phyloP scores from a whole-genome alignment of 2,113 vertebrate genomes.

The Dendrocopos noguchii region DNA sequence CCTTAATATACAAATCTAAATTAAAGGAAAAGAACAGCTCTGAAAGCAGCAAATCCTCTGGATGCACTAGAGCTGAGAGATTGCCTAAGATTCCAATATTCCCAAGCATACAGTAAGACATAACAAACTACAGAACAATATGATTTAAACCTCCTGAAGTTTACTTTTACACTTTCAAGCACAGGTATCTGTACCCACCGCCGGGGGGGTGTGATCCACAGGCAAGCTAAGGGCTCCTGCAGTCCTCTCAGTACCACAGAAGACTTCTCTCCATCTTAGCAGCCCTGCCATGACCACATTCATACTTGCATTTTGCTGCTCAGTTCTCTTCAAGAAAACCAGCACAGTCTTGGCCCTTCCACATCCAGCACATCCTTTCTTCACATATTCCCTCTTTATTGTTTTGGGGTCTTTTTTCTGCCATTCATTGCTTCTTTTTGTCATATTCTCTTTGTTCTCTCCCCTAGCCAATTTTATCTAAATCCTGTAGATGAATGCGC shows the following conservation, averaged over 20 bases:
- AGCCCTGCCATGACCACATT: not conserved
- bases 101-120: not conserved
- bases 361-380: not conserved
- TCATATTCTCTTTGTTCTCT: not conserved
- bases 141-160: not conserved
- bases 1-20: not conserved
- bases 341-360: not conserved
- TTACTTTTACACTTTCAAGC: not conserved
- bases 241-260: not conserved
- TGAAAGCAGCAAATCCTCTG: not conserved
- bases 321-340: not conserved
- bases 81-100: not conserved
- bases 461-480: not conserved
- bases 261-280: rapidly evolving
- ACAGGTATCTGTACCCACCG: not conserved
- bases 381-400: not conserved
- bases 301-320: not conserved
- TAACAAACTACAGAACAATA: not conserved
- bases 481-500: not conserved
- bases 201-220: too few relatives aligned
- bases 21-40: not conserved
- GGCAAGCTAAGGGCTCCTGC: not conserved
- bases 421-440: not conserved
- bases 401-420: not conserved
- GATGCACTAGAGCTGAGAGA: not conserved